phyloP scores from a whole-genome alignment of 2,888 invertebrate genomes.

The Girardia tigrina region DNA sequence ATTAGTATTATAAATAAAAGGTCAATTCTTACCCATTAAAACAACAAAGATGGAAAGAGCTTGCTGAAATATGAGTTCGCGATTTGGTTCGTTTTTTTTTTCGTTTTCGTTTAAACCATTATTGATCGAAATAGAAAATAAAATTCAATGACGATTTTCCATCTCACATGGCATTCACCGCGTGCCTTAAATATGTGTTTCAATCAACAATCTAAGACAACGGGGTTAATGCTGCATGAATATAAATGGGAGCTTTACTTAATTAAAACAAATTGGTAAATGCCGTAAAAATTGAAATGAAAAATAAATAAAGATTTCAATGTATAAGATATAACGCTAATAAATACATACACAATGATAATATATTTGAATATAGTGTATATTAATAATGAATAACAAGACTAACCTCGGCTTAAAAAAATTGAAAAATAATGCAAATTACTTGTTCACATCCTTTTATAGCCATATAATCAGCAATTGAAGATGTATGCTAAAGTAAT shows the following conservation, averaged over 20 bases:
- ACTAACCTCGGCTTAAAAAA: conserved; percentile 23
- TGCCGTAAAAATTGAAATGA: no score
- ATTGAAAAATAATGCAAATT: conserved; percentile 17
- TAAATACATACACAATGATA: no score
- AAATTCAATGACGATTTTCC: background rate
- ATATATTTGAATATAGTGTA: no score
- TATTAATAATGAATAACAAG: background rate
- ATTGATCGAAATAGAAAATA: background rate
- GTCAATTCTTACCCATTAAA: no score
- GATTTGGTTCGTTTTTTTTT: no score
- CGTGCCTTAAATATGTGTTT: conserved; percentile 3
- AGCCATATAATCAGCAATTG: conserved; percentile 23
- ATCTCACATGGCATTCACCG: conserved; percentile 23
- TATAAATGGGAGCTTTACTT: background rate
- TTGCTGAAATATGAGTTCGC: no score
- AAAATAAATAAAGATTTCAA: no score
- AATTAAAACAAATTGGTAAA: no score
- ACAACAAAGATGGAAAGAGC: no score
- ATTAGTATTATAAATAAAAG: no score
- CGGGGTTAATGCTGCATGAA: conserved; percentile 17
- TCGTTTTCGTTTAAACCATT: no score
- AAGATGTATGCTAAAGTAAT: conserved; percentile 23
- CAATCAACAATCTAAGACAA: conserved; percentile 11
- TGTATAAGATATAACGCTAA: no score
- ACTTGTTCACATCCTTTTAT: conserved; percentile 23